A percentile compares a stretch with the other conserved stretches of the same genome.
Conservation (phyloP, 2,797 vertebrate species). For the Cynopterus sphinx region DNA sequence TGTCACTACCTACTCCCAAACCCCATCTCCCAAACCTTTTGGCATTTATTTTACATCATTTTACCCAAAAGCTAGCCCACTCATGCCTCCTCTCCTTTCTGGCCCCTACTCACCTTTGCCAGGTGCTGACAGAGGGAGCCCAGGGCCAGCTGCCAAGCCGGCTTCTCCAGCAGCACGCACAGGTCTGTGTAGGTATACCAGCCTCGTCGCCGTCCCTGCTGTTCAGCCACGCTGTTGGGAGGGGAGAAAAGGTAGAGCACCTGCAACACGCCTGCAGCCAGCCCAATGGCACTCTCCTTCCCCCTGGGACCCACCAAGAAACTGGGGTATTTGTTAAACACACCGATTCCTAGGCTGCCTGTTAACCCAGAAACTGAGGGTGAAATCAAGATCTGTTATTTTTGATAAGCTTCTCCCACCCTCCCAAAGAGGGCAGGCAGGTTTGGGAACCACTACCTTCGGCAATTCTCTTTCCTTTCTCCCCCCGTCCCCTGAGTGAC, state of each 20-base stretch:
- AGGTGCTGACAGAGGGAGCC: slow-evolving; percentile 92
- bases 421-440: not conserved
- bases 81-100: not conserved
- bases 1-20: not conserved
- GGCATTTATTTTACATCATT: not conserved
- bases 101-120: slow-evolving; percentile 88
- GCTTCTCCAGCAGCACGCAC: slow-evolving; percentile 95
- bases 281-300: not conserved
- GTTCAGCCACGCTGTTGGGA: slow-evolving; percentile 91
- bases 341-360: not conserved
- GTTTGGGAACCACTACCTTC: not conserved
- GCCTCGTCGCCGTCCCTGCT: slow-evolving; percentile 93
- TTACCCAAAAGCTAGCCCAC: not conserved
- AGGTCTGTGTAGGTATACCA: slow-evolving; percentile 99
- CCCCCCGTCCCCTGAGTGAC: not conserved
- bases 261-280: not conserved
- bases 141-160: slow-evolving; percentile 91
- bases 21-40: not conserved
- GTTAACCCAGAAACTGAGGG: not conserved
- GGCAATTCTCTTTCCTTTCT: not conserved
- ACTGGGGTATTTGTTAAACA: not conserved
- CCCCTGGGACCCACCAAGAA: not conserved
- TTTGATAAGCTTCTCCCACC: not conserved
- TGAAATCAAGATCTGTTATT: not conserved
- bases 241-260: not conserved